These are phyloP conservation scores for Microdon myrmicae DNA, from an alignment of 2,888 invertebrate genomes.

Conservation along the genomic window DNA sequence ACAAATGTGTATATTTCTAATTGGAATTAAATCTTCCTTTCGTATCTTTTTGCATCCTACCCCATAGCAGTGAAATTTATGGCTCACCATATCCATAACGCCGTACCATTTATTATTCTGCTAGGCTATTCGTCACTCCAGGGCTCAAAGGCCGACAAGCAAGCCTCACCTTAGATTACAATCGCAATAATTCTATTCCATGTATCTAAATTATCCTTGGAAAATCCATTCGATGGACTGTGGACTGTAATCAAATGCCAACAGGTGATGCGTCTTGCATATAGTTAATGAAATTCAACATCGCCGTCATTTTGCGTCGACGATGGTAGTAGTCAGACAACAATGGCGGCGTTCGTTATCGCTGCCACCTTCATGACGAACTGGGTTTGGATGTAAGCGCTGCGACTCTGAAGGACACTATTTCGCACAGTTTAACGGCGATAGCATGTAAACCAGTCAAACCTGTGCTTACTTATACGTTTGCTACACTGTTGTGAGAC, in stretches of 20 bases:
- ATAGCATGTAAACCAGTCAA: slow-evolving; percentile 26
- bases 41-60: no score
- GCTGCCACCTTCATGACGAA: background rate
- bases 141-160: background rate
- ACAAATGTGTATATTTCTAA: no score
- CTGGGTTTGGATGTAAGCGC: slow-evolving; percentile 18
- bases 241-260: slow-evolving; percentile 21
- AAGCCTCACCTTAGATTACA: slow-evolving; percentile 9
- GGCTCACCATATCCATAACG: no score
- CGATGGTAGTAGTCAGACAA: slow-evolving; percentile 10
- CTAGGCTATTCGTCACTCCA: background rate
- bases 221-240: slow-evolving; percentile 39
- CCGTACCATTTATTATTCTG: slow-evolving; percentile 10
- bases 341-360: slow-evolving; percentile 13
- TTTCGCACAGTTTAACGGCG: background rate
- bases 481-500: slow-evolving; percentile 19
- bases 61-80: no score
- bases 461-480: slow-evolving; percentile 17
- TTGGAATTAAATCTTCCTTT: no score
- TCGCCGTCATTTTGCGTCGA: slow-evolving; percentile 8
- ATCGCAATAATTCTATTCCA: slow-evolving; percentile 29
- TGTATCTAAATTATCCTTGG: slow-evolving; percentile 44
- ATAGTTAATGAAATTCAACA: slow-evolving; percentile 25
- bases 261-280: slow-evolving; percentile 1
- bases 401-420: slow-evolving; percentile 35